A percentile compares a stretch with the other conserved stretches of the same genome.
Evolutionary conservation across 2,113 vertebrate species (phyloP).

Genomic region (Gymnobelideus leadbeateri): DNA sequence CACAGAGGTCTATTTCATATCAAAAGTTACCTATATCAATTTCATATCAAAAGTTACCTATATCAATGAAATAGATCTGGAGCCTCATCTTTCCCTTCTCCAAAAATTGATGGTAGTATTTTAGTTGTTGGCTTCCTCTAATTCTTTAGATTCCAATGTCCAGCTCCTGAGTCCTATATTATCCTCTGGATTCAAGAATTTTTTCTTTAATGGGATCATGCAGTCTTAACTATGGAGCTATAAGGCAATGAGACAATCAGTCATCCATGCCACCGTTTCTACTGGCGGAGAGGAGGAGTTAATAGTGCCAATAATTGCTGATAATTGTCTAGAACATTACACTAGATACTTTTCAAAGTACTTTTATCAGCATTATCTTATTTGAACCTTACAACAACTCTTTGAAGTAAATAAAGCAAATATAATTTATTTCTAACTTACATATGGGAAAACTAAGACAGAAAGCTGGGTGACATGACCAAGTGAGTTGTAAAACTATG

Average conservation of each 20-base stretch:
- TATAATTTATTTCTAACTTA: neutral
- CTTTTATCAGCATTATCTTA: neutral
- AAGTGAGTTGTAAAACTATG: neutral
- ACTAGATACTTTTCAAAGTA: neutral
- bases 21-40: neutral
- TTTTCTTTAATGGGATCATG: conserved; percentile 36
- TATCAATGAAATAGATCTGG: neutral
- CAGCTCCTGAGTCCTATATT: conserved; percentile 7
- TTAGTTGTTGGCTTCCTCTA: conserved; percentile 26
- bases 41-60: neutral
- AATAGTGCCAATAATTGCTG: conserved; percentile 24
- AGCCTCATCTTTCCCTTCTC: neutral
- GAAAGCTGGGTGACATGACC: neutral
- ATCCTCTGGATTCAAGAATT: neutral
- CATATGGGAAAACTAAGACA: neutral
- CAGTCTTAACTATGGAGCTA: neutral
- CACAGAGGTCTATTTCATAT: neutral
- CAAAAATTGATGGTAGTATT: neutral
- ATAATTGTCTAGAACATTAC: conserved; percentile 36
- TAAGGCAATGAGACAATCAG: neutral
- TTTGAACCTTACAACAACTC: neutral
- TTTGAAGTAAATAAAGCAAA: conserved; percentile 23
- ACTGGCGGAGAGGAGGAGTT: neutral
- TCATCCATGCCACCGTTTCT: conserved; percentile 18
- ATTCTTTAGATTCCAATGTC: conserved; percentile 24